A percentile compares a stretch with the other conserved stretches of the same genome.
These are phyloP conservation scores for Scartelaos histophorus DNA, from an alignment of 2,113 vertebrate genomes.

Conservation along the genomic window DNA sequence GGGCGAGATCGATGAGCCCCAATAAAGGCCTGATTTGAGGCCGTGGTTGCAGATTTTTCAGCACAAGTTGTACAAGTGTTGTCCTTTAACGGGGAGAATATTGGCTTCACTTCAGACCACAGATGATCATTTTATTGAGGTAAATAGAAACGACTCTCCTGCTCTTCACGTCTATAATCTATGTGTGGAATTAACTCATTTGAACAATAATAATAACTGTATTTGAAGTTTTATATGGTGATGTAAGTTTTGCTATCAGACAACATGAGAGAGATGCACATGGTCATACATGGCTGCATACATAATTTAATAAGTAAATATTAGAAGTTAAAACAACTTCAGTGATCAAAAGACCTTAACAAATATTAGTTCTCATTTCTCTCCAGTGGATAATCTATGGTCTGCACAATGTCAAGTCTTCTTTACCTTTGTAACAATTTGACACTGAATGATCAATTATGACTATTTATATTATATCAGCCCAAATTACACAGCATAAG, in stretches of 20 bases:
- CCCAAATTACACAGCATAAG: neutral
- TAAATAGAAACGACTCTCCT: neutral
- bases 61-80: slow-evolving; percentile 32
- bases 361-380: too few relatives aligned
- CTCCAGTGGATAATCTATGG: too few relatives aligned
- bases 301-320: neutral
- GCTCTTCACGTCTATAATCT: too few relatives aligned
- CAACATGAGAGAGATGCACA: neutral
- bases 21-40: slow-evolving; percentile 47
- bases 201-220: neutral
- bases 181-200: too few relatives aligned
- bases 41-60: slow-evolving; percentile 41
- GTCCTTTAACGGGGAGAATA: slow-evolving; percentile 42
- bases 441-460: too few relatives aligned
- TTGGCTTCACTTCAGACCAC: neutral
- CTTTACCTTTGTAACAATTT: too few relatives aligned
- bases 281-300: neutral
- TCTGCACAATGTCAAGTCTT: too few relatives aligned
- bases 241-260: neutral
- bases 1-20: slow-evolving; percentile 37
- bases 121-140: neutral
- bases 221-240: neutral
- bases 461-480: neutral
- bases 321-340: neutral
- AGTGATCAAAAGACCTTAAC: too few relatives aligned